A percentile compares a stretch with the other conserved stretches of the same genome.
Evolutionary conservation across 1,140 invertebrate genomes (phyloP).

Genomic region (Steinernema feltiae): DNA sequence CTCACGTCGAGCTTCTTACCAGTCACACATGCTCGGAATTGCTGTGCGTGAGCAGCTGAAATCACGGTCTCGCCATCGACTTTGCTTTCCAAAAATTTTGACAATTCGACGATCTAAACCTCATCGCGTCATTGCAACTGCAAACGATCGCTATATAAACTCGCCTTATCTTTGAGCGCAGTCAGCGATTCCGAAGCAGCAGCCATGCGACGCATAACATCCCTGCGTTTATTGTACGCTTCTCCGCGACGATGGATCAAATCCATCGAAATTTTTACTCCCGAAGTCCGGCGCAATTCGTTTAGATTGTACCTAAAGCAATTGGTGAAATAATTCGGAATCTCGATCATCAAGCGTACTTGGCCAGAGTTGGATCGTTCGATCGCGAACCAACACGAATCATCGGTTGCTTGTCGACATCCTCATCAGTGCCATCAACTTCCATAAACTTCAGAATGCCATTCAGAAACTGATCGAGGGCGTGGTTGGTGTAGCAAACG

Average conservation of each 20-base stretch:
- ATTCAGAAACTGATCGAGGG: slow-evolving; percentile 80
- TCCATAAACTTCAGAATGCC: slow-evolving; percentile 61
- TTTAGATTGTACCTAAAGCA: slow-evolving; percentile 3
- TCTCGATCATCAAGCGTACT: no score
- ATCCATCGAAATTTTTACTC: not conserved
- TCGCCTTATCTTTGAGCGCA: no score
- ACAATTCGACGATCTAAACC: no score
- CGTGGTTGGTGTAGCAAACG: slow-evolving; percentile 79
- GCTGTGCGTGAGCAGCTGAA: not conserved
- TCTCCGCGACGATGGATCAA: not conserved
- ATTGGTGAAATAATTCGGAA: not conserved
- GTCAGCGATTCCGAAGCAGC: no score
- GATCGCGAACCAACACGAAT: slow-evolving; percentile 71
- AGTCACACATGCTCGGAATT: not conserved
- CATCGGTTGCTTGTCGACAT: slow-evolving; percentile 53
- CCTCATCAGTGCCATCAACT: not conserved
- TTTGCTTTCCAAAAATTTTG: no score
- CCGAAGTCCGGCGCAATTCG: no score
- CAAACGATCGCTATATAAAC: no score
- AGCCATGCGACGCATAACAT: no score
- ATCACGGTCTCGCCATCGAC: no score
- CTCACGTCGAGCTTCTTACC: not conserved
- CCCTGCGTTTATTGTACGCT: not conserved
- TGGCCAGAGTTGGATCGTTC: slow-evolving; percentile 54
- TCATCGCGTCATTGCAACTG: no score